Conservation (phyloP, 2,113 vertebrate genomes). For the Serilophus lunatus region DNA sequence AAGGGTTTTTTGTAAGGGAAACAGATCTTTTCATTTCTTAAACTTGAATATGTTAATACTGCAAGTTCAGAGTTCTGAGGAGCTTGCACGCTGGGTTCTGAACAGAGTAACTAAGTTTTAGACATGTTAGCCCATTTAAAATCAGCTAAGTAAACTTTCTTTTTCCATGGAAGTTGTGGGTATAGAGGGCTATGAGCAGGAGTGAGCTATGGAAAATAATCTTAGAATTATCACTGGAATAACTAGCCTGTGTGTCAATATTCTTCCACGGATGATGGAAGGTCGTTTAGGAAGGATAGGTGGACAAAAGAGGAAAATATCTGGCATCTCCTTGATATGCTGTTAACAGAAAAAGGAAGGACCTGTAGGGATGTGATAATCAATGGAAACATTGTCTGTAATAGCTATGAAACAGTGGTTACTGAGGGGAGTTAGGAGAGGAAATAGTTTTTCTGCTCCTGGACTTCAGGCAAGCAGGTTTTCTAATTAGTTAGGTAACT, state of each 20-base stretch:
- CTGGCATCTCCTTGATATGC: not conserved
- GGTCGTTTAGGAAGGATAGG: not conserved
- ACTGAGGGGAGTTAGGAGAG: not conserved
- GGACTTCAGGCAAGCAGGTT: not conserved
- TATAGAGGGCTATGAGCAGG: not conserved
- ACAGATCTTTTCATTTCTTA: not conserved
- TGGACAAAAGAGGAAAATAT: not conserved
- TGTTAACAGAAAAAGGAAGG: not conserved
- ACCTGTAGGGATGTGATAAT: not conserved
- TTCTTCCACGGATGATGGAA: not conserved
- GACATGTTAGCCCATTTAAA: not conserved
- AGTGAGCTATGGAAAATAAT: not conserved
- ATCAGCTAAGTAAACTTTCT: not conserved
- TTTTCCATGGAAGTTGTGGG: not conserved
- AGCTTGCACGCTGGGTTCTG: not conserved
- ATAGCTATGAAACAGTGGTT: not conserved
- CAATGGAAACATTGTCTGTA: rapidly evolving
- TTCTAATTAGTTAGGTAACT: not conserved
- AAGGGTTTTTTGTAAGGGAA: not conserved
- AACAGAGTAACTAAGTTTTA: not conserved
- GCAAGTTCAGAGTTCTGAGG: not conserved
- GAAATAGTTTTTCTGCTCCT: not conserved
- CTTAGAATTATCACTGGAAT: not conserved
- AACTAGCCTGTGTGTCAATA: not conserved
- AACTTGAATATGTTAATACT: not conserved